Evolutionary conservation across 2,888 invertebrate genomes (phyloP), one percentile per base, ranked within the genome.

Genomic region (Eugnorisma glareosa): DNA sequence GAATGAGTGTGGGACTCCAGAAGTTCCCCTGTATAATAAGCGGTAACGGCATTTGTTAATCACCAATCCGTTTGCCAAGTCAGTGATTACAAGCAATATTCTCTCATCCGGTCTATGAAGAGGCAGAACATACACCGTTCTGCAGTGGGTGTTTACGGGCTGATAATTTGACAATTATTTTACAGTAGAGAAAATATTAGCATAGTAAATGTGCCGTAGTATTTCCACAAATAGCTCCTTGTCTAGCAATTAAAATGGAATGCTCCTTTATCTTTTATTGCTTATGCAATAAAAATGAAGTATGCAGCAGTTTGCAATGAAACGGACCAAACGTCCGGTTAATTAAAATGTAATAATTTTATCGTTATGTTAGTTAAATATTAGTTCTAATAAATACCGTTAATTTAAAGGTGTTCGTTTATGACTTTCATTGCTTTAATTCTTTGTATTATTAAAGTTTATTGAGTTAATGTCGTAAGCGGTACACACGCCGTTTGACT

Each of bases 191-290:
- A 77, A 54, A 69, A 69, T 43, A 79, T 54, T 78, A n/a, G 31
- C n/a, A 57, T n/a, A 37, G 3, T 63, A 51, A 59, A 69, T 21
- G 24, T 51, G 45, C n/a, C n/a, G 28, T 31, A 66, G 8, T 24
- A 67, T 63, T 73, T 54, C 28, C 31, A 72, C 15, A 35, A 70
- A 63, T 35, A 78, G 45, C 72, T 67, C 48, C 40, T 64, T 37
- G 40, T 75, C 18, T 37, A 67, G 59, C 37, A 54, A 74, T 77
- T 74, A 73, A 79, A 71, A 21, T 75, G 28, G 59, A 73, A 72
- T 73, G 15, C 28, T 68, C 21, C 51, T 77, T 84, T 77, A 77
- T 73, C 35, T 72, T 72, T 85, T 67, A 81, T 40, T 71, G 45
- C 71, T 43, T 45, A 24, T 66, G 84, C 64, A 77, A 64, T 82